Percentiles rank a stretch among this genome's conserved stretches.
These are phyloP conservation scores for Poecilobothrus nobilitatus DNA, from an alignment of 2,888 invertebrate species.

Conservation along the genomic window DNA sequence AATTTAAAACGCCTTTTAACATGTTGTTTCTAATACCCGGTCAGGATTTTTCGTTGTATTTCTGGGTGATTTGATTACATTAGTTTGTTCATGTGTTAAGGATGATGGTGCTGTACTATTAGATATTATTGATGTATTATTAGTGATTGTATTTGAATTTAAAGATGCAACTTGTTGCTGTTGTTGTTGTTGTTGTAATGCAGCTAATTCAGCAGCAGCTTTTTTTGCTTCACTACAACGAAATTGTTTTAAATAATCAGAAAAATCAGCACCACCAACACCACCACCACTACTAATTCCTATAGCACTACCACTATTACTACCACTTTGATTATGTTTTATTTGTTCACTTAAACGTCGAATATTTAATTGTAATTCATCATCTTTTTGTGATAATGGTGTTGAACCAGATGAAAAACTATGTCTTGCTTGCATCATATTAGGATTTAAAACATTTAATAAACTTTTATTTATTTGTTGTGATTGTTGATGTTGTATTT, in stretches of 20 bases:
- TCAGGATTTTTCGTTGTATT: constrained; percentile 5
- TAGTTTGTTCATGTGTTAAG: background rate
- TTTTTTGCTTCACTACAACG: constrained; percentile 29
- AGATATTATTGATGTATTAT: constrained; percentile 9
- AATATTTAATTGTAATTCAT: constrained; percentile 40
- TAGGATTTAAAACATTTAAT: constrained; percentile 33
- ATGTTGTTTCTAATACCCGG: constrained; percentile 9
- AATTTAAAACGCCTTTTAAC: constrained; percentile 1
- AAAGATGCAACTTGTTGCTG: background rate
- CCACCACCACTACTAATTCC: constrained; percentile 26
- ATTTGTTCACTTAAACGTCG: constrained; percentile 41
- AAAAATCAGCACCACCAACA: constrained; percentile 27
- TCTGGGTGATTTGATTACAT: background rate
- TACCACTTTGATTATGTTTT: constrained; percentile 24
- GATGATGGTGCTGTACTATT: constrained; percentile 13
- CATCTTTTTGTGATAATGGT: constrained; percentile 29
- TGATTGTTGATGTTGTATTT: constrained; percentile 13
- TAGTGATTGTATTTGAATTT: constrained; percentile 17
- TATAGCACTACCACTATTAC: constrained; percentile 23
- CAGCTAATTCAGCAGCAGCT: constrained; percentile 20
- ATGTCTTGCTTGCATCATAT: constrained; percentile 36
- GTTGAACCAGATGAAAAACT: constrained; percentile 36
- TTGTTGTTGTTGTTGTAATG: constrained; percentile 6
- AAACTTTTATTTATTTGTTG: constrained; percentile 26
- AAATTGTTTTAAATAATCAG: constrained; percentile 31